Conservation (phyloP, 2,797 vertebrate genomes). For the Philypnodon macrostomus region DNA sequence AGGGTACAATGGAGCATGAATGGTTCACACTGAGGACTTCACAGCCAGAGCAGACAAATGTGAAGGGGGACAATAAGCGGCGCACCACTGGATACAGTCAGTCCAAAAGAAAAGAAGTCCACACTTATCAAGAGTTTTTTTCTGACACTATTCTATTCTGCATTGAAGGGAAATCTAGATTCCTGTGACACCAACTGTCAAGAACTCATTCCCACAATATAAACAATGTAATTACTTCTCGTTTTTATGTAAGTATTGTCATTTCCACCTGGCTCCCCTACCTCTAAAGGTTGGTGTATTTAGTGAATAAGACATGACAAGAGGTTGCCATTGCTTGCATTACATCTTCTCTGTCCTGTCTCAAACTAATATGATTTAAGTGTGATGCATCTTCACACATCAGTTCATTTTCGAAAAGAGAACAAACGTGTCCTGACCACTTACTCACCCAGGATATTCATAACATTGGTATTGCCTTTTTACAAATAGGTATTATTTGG, state of each 20-base stretch:
- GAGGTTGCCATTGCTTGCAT: slow-evolving; percentile 35
- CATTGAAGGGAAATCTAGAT: not conserved
- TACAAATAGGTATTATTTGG: not conserved
- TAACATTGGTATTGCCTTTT: slow-evolving; percentile 2
- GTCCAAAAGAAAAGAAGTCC: slow-evolving; percentile 10
- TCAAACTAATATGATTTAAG: slow-evolving; percentile 28
- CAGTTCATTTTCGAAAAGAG: too few relatives aligned
- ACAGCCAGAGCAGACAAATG: slow-evolving; percentile 18
- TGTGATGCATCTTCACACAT: slow-evolving; percentile 21
- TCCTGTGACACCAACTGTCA: slow-evolving; percentile 3
- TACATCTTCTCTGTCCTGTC: slow-evolving; percentile 29
- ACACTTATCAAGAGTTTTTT: slow-evolving; percentile 29
- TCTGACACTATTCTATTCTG: slow-evolving; percentile 31
- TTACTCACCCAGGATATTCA: not conserved
- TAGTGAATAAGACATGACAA: slow-evolving; percentile 48
- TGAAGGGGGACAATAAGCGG: slow-evolving; percentile 15
- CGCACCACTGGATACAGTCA: slow-evolving; percentile 18
- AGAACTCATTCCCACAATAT: not conserved
- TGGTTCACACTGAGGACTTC: slow-evolving; percentile 38
- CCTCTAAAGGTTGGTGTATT: slow-evolving; percentile 56
- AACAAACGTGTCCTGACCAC: slow-evolving; percentile 4
- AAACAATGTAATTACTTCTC: slow-evolving; percentile 27
- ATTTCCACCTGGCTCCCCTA: slow-evolving; percentile 31
- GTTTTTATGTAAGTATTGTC: slow-evolving; percentile 23
- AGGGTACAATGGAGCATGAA: slow-evolving; percentile 40